These are phyloP conservation scores for Thymelicus sylvestris DNA, from an alignment of 2,888 invertebrate genomes.

Conservation along the genomic window DNA sequence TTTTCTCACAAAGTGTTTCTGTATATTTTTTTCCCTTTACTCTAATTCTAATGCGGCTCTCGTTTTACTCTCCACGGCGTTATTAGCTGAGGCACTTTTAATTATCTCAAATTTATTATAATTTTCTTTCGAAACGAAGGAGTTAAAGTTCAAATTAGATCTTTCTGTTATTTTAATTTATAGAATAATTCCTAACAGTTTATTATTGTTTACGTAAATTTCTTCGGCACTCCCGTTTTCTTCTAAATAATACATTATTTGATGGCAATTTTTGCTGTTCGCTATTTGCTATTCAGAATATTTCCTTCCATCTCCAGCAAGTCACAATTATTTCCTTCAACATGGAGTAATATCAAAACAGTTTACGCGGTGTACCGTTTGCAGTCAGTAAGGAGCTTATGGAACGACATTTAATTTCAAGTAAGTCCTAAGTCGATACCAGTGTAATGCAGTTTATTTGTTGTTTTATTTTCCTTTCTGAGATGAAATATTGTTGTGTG, in stretches of 20 bases:
- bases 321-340: too few species aligned
- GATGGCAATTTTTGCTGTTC: too few species aligned
- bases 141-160: background rate
- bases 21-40: constrained; percentile 26
- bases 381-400: constrained; percentile 31
- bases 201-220: background rate
- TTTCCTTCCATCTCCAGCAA: too few species aligned
- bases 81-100: constrained; percentile 30
- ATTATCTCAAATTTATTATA: constrained; percentile 34
- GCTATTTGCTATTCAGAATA: too few species aligned
- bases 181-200: background rate
- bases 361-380: background rate
- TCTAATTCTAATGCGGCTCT: constrained; percentile 27
- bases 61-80: constrained; percentile 16
- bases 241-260: too few species aligned
- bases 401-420: constrained; percentile 30
- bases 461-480: constrained; percentile 14
- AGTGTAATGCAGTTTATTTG: constrained; percentile 27
- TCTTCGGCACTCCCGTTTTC: too few species aligned
- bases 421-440: constrained; percentile 27
- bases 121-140: constrained; percentile 20
- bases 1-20: constrained; percentile 24
- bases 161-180: constrained; percentile 4
- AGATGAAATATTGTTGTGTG: background rate
- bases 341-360: too few species aligned